phyloP scores from a whole-genome alignment of 53 echinoderm and acorn worm genomes.

The Patiria pectinifera region DNA sequence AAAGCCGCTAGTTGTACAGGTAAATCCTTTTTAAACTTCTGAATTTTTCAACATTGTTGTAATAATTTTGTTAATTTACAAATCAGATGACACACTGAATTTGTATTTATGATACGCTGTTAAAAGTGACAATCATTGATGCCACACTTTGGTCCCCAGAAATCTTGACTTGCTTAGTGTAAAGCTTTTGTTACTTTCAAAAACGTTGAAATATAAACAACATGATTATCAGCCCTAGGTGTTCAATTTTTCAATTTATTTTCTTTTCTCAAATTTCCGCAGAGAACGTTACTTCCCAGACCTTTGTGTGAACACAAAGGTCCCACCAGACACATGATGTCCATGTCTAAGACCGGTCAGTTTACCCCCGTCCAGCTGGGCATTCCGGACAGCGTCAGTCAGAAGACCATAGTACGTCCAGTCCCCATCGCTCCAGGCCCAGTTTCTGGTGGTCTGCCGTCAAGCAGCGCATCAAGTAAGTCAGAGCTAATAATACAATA shows the following conservation, averaged over 20 bases:
- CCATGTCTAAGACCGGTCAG: slow-evolving; percentile 83
- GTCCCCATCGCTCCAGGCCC: slow-evolving; percentile 39
- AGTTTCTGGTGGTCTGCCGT: background rate
- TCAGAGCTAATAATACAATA: background rate
- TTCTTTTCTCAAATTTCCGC: background rate
- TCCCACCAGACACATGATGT: slow-evolving; percentile 77
- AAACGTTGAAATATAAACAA: background rate
- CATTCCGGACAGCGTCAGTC: slow-evolving; percentile 48
- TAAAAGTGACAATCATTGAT: too few species aligned
- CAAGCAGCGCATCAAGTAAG: slow-evolving; percentile 41
- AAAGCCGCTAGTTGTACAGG: slow-evolving; percentile 83
- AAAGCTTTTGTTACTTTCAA: background rate
- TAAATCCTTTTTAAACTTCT: background rate
- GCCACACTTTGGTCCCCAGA: too few species aligned
- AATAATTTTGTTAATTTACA: too few species aligned
- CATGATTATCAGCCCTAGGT: too few species aligned
- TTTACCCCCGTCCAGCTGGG: slow-evolving; percentile 74
- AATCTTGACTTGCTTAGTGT: too few species aligned
- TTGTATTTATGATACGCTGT: too few species aligned
- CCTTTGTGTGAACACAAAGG: slow-evolving; percentile 67
- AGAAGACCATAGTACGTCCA: slow-evolving; percentile 32
- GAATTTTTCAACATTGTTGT: background rate
- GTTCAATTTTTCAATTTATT: background rate
- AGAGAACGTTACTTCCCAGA: slow-evolving; percentile 79
- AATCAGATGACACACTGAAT: too few species aligned